Conservation (phyloP, 2,888 invertebrate genomes). For the Scaeva pyrastri region DNA sequence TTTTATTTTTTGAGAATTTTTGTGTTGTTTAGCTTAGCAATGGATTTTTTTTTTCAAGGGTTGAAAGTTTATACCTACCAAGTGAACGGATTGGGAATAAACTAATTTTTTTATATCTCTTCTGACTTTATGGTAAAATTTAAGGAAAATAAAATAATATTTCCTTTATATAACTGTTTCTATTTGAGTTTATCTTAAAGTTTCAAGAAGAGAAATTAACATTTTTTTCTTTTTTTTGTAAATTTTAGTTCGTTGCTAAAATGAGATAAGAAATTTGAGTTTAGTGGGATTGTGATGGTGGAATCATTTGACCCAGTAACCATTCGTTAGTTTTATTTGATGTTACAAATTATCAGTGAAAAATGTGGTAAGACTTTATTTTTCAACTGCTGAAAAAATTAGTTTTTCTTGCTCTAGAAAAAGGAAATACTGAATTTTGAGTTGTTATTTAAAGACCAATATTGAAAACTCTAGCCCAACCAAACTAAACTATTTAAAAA, state of each 20-base stretch:
- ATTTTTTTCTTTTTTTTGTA: neutral
- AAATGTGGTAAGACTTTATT: too few relatives aligned
- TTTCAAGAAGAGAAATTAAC: constrained; percentile 26
- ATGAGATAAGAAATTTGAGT: neutral
- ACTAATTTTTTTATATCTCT: constrained; percentile 26
- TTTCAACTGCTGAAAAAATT: too few relatives aligned
- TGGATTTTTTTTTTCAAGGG: constrained; percentile 36
- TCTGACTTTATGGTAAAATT: constrained; percentile 48
- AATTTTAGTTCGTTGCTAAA: constrained; percentile 1
- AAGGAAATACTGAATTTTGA: too few relatives aligned
- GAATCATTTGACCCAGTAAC: too few relatives aligned
- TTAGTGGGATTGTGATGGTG: neutral
- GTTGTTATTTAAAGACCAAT: too few relatives aligned
- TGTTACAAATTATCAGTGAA: too few relatives aligned
- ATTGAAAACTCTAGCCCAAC: too few relatives aligned
- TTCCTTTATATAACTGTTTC: neutral
- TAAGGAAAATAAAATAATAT: constrained; percentile 2
- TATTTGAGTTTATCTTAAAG: constrained; percentile 23
- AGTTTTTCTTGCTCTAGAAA: too few relatives aligned
- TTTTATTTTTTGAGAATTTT: neutral
- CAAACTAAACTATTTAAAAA: too few relatives aligned
- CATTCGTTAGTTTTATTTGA: too few relatives aligned
- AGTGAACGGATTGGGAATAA: constrained; percentile 56
- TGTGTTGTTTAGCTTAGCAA: constrained; percentile 12
- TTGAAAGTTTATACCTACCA: constrained; percentile 19